Base-by-base conservation (phyloP, 2,888 invertebrate genomes). In the Clivina fossor region DNA sequence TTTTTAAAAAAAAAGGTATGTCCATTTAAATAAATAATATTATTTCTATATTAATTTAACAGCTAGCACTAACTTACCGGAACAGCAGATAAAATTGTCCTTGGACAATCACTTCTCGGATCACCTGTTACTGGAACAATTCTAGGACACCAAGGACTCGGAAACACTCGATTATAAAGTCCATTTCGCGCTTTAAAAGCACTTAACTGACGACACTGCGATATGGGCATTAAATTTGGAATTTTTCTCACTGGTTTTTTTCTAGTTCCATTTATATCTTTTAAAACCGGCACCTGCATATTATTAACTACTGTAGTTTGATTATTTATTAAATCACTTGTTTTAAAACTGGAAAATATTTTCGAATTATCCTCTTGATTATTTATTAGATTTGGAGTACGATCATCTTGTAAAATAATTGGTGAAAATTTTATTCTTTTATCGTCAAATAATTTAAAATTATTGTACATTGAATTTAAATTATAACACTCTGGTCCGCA, bases 61-160 rank as follows among this genome's bases (percentile, higher is more conserved):
- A n/a, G n/a, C n/a, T n/a, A n/a, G n/a, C n/a, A n/a, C n/a, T n/a
- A 55, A 60, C 63, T 61, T 61, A 65, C 65, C 59, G 54, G 49
- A n/a, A n/a, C n/a, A 37, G 43, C 50, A 41, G 62, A 20, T 4
- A 46, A 3, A 24, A 33, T 43, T 19, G 38, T 18, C 13, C 43
- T 20, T 19, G 62, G 41, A 35, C 58, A 65, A 56, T 65, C 65
- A 26, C 65, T 64, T 28, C 71, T 64, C 4, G 74, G 74, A 66
- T 73, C 71, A 1, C 64, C 68, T 16, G 71, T 61, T 16, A 72
- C 61, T 4, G 66, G 66, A n/a, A 63, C 64, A 16, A 65, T 58
- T 33, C 77, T 73, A 2, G 79, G 76, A 61, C 72, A 73, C 82
- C 82, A 82, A 8, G 82, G 82, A 65, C 75, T 78, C n/a, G 79